Base-by-base conservation (phyloP, 92 coral and sea anemone species). In the Palythoa caribaeorum region DNA sequence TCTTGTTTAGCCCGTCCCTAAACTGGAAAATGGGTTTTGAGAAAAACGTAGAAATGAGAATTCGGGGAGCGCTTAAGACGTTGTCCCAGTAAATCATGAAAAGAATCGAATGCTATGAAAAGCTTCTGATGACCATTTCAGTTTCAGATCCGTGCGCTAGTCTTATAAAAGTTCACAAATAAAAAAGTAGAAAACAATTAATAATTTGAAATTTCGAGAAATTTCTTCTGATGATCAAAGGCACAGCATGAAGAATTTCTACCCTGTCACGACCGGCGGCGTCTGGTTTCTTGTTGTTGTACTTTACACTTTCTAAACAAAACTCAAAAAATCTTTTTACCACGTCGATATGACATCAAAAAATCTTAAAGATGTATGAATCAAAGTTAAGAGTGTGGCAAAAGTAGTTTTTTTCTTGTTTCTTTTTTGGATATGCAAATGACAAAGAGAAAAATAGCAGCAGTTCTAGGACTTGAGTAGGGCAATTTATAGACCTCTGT, bases 211-310 rank as follows among this genome's bases (percentile, higher is more conserved):
- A 28, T n/a, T 60, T 66, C 86, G 50, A 38, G 86, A 65, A 13
- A n/a, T n/a, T 81, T 81, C 76, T 47, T 44, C 5, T 19, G 75
- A 66, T 38, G 63, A 11, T 77, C 63, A 77, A 38, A 13, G 21
- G 48, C 86, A 11, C 86, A 81, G 86, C 76, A 35, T 81, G 86
- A 66, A 13, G 37, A n/a, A 9, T 8, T 21, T 66, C 40, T 39
- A 76, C 44, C 76, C 60, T 62, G 76, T 40, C n/a, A 55, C 60
- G 76, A 44, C 73, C 83, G 14, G 19, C 5, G 5, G 47, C 47
- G 15, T 19, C 28, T 47, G 47, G 39, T 66, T 71, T 50, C 9
- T 71, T 38, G 40, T 63, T 65, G 73, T 66, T 81, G 86, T 81
- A 69, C 11, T 48, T 50, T 28, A 63, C 10, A 63, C 70, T 7